Conservation (phyloP, 2,888 invertebrate genomes). For the Petrophora chlorosata region DNA sequence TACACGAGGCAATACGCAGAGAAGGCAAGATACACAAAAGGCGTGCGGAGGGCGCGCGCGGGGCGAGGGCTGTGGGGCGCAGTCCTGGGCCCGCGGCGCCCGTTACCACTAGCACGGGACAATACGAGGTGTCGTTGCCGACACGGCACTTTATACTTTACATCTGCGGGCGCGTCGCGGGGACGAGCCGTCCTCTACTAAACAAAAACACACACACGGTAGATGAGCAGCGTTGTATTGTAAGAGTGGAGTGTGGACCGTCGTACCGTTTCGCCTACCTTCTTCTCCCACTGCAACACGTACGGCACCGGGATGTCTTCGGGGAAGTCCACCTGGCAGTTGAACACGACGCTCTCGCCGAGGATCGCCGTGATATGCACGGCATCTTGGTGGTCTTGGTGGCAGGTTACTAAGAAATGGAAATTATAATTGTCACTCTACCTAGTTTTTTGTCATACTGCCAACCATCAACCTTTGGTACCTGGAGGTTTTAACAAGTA, state of each 20-base stretch:
- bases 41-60: slow-evolving; percentile 69
- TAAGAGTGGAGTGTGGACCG: slow-evolving; percentile 84
- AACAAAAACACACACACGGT: slow-evolving; percentile 83
- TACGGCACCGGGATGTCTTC: slow-evolving; percentile 98
- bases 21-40: slow-evolving; percentile 75
- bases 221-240: slow-evolving; percentile 83
- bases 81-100: slow-evolving; percentile 70
- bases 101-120: slow-evolving; percentile 74
- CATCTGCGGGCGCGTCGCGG: slow-evolving; percentile 77
- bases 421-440: not conserved
- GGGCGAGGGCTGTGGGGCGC: slow-evolving; percentile 63
- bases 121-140: slow-evolving; percentile 66
- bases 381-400: slow-evolving; percentile 95
- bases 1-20: slow-evolving; percentile 75
- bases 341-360: slow-evolving; percentile 98
- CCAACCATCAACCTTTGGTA: not conserved
- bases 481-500: no score
- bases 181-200: slow-evolving; percentile 81
- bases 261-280: slow-evolving; percentile 98
- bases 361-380: slow-evolving; percentile 98
- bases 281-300: slow-evolving; percentile 99
- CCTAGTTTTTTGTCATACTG: not conserved
- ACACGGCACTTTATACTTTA: slow-evolving; percentile 76
- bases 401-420: slow-evolving; percentile 85
- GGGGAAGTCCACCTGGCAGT: slow-evolving; percentile 98